Percentiles rank a stretch among this genome's conserved stretches.
phyloP scores from a whole-genome alignment of 2,113 vertebrate species.

The Melierax canorus region DNA sequence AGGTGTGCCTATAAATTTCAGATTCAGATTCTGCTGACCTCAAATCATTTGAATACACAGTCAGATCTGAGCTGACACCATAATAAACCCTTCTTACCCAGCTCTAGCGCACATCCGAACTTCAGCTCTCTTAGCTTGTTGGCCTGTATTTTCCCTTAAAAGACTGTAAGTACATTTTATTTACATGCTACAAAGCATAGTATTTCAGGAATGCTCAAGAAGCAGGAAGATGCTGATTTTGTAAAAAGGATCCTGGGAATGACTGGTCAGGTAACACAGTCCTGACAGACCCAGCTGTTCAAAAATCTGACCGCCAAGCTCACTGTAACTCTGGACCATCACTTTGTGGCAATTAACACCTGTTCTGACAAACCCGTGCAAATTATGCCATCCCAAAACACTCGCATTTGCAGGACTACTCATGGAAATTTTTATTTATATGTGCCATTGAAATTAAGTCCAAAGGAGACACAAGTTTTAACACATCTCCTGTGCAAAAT shows the following conservation, averaged over 20 bases:
- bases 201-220: background rate
- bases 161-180: background rate
- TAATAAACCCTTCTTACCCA: background rate
- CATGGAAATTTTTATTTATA: fast-evolving
- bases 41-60: fast-evolving
- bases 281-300: background rate
- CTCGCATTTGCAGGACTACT: background rate
- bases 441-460: background rate
- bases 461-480: background rate
- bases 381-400: background rate
- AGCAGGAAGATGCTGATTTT: background rate
- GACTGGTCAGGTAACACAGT: too few species aligned
- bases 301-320: background rate
- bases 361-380: background rate
- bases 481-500: background rate
- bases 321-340: fast-evolving
- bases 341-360: background rate
- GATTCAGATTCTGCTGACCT: background rate
- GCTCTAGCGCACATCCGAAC: background rate
- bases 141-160: background rate
- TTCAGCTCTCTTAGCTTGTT: background rate
- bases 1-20: background rate
- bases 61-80: background rate
- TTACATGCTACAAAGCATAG: background rate
- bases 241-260: background rate